Percentiles rank a stretch among this genome's conserved stretches.
These are phyloP conservation scores for Laterallus jamaicensis DNA, from an alignment of 2,113 vertebrate genomes.

Conservation along the genomic window DNA sequence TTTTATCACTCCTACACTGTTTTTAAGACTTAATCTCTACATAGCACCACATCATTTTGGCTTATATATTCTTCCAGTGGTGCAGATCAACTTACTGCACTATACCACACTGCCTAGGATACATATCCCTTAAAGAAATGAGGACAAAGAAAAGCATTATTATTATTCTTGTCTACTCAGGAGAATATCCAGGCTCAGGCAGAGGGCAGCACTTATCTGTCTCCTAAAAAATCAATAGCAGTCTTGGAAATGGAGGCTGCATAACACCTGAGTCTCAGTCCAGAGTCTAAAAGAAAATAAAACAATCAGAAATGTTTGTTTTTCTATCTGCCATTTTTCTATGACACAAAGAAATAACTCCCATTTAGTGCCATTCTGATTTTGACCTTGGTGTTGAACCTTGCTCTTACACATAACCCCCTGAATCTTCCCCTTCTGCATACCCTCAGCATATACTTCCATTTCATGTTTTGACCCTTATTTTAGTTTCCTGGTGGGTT, in stretches of 20 bases:
- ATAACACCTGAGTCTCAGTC: not conserved
- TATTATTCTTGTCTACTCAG: not conserved
- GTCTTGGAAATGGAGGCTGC: not conserved
- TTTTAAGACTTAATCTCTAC: not conserved
- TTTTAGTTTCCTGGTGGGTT: not conserved
- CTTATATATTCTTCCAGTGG: not conserved
- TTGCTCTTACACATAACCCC: not conserved
- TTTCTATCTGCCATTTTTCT: not conserved
- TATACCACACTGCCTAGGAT: no score
- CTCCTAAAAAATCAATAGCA: not conserved
- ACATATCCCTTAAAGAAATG: not conserved
- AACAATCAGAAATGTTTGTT: not conserved
- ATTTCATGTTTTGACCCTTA: not conserved
- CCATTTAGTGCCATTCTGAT: not conserved
- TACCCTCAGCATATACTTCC: not conserved
- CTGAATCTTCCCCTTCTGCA: not conserved
- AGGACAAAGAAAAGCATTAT: not conserved
- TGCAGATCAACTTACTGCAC: not conserved
- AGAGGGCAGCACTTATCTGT: not conserved
- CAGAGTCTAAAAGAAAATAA: not conserved
- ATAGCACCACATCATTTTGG: not conserved
- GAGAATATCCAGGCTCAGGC: not conserved
- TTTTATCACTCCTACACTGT: not conserved
- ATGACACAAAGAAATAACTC: not conserved
- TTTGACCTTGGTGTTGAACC: not conserved